phyloP scores from a whole-genome alignment of 2,113 vertebrate genomes.

The Chionomys nivalis region DNA sequence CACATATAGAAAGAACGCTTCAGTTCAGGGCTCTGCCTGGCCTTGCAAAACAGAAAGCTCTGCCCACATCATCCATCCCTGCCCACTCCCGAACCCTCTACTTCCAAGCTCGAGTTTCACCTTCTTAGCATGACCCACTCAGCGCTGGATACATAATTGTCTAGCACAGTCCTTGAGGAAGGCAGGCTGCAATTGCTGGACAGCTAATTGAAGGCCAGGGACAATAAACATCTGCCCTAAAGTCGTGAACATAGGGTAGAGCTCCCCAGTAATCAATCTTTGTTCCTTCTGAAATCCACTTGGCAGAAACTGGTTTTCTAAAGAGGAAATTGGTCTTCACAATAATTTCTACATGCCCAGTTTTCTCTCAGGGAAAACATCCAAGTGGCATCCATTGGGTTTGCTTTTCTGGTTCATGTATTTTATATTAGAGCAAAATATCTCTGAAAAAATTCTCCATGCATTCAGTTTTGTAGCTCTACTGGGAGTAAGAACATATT shows the following conservation, averaged over 20 bases:
- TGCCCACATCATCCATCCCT: neutral
- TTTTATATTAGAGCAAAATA: neutral
- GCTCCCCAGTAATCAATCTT: neutral
- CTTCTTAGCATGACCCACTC: neutral
- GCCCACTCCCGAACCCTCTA: neutral
- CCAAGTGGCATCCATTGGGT: neutral
- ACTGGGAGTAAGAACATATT: neutral
- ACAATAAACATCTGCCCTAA: neutral
- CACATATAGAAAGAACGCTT: neutral
- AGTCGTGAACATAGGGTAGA: neutral
- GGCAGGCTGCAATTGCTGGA: constrained; percentile 3
- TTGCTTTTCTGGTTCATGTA: neutral
- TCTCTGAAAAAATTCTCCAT: neutral
- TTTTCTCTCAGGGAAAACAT: neutral
- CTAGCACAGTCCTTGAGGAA: neutral
- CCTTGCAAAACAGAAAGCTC: neutral
- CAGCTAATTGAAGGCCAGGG: constrained; percentile 30
- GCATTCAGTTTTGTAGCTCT: neutral
- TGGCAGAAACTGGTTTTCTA: neutral
- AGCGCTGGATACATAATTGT: neutral
- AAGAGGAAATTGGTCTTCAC: neutral
- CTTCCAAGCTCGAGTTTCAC: neutral
- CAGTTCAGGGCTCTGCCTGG: neutral
- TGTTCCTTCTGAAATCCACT: neutral
- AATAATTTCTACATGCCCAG: neutral